A percentile compares a stretch with the other conserved stretches of the same genome.
Conservation (phyloP, 2,797 vertebrate species). For the Pangasius larnaudii region DNA sequence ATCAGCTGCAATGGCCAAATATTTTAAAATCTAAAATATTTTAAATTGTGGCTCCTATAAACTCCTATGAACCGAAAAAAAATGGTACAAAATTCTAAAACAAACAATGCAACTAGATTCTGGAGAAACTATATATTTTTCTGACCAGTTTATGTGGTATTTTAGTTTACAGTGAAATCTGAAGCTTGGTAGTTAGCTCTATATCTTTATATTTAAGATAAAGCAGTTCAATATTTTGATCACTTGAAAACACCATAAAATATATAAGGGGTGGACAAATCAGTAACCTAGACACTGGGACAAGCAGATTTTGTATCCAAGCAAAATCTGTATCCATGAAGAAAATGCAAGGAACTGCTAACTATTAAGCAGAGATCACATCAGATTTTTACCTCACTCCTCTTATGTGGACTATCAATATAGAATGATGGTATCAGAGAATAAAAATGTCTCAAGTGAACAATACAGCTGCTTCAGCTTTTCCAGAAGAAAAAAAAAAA, state of each 20-base stretch:
- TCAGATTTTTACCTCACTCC: not conserved
- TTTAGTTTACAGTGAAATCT: not conserved
- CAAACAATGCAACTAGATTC: not conserved
- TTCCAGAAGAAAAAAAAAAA: slow-evolving; percentile 2
- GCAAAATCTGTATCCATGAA: too few relatives aligned
- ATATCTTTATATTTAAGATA: not conserved
- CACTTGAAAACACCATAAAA: too few relatives aligned
- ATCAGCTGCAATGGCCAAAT: not conserved
- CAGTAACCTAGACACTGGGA: not conserved
- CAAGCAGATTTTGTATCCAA: not conserved
- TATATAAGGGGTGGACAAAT: not conserved
- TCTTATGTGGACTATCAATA: not conserved
- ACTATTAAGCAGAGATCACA: not conserved
- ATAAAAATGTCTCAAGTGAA: not conserved
- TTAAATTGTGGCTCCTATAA: not conserved
- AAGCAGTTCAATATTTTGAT: not conserved
- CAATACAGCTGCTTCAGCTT: not conserved
- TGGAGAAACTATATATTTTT: not conserved
- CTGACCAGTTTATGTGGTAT: not conserved
- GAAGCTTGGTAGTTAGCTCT: not conserved
- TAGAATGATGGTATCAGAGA: too few relatives aligned
- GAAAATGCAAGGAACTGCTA: not conserved
- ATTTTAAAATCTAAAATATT: not conserved
- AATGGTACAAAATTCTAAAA: not conserved
- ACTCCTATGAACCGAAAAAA: not conserved